Evolutionary conservation across 2,113 vertebrate species (phyloP).

Genomic region (Paramormyrops kingsleyae): DNA sequence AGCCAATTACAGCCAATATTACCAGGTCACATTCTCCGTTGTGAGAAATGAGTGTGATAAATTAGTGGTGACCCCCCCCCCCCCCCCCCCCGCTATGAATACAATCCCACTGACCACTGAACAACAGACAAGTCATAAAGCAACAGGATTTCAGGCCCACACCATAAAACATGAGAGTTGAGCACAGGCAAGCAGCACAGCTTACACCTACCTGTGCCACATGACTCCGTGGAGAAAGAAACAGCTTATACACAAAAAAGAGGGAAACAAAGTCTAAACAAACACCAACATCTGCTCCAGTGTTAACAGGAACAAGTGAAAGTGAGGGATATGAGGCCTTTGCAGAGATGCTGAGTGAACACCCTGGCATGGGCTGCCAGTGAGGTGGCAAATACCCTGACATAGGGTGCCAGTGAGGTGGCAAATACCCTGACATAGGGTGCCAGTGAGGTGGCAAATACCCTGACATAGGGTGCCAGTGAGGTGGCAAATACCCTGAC

Average conservation of each 20-base stretch:
- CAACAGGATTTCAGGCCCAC: background rate
- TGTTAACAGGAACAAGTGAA: conserved; percentile 22
- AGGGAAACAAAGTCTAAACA: conserved; percentile 43
- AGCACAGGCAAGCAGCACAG: conserved; percentile 38
- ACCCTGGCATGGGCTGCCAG: too few species aligned
- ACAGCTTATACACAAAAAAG: conserved; percentile 59
- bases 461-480: background rate
- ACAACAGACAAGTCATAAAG: background rate
- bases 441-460: background rate
- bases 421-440: background rate
- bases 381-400: too few species aligned
- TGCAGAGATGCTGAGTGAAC: background rate
- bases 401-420: too few species aligned
- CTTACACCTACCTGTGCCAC: conserved; percentile 61
- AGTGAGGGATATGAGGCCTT: background rate
- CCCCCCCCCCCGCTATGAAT: background rate
- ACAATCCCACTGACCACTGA: background rate
- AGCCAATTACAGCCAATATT: conserved; percentile 15
- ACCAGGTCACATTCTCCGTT: background rate
- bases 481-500: too few species aligned
- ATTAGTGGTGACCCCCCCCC: background rate
- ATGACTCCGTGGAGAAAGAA: conserved; percentile 59
- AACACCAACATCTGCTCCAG: conserved; percentile 38
- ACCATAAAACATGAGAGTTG: background rate
- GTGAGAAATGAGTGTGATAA: conserved; percentile 1